phyloP scores from a whole-genome alignment of 2,113 vertebrate species.

The Ellobius talpinus region DNA sequence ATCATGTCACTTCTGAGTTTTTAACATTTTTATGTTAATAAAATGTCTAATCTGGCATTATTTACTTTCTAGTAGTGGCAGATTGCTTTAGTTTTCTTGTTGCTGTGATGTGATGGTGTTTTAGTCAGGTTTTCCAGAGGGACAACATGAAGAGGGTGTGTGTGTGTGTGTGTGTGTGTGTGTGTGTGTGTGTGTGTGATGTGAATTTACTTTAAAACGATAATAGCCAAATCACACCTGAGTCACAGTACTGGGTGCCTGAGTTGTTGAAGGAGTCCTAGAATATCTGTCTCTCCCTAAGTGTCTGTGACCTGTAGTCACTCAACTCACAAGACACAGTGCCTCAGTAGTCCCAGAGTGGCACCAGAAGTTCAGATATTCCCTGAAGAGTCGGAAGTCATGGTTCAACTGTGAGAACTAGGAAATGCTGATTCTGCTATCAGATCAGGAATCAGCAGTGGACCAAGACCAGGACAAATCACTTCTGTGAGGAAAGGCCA shows the following conservation, averaged over 20 bases:
- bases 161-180: neutral
- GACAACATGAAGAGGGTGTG: neutral
- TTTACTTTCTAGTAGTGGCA: neutral
- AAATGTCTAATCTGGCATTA: constrained; percentile 50
- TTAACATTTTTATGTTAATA: constrained; percentile 52
- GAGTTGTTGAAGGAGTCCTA: neutral
- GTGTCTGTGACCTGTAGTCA: neutral
- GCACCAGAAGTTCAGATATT: neutral
- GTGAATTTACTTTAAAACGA: neutral
- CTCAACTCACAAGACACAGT: neutral
- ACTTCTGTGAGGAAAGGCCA: neutral
- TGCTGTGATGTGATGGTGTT: neutral
- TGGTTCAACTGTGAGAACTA: neutral
- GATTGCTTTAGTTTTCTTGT: neutral
- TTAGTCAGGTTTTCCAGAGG: neutral
- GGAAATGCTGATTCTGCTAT: neutral
- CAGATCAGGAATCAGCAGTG: neutral
- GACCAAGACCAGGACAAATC: neutral
- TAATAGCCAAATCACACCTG: neutral
- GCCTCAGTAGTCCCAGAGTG: neutral
- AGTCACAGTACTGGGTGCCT: neutral
- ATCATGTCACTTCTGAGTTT: neutral
- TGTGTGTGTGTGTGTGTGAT: neutral
- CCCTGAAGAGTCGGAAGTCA: neutral
- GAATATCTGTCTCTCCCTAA: neutral